Percentiles rank a stretch among this genome's conserved stretches.
phyloP scores from a whole-genome alignment of 1,140 invertebrate genomes.

The Orussus abietinus region DNA sequence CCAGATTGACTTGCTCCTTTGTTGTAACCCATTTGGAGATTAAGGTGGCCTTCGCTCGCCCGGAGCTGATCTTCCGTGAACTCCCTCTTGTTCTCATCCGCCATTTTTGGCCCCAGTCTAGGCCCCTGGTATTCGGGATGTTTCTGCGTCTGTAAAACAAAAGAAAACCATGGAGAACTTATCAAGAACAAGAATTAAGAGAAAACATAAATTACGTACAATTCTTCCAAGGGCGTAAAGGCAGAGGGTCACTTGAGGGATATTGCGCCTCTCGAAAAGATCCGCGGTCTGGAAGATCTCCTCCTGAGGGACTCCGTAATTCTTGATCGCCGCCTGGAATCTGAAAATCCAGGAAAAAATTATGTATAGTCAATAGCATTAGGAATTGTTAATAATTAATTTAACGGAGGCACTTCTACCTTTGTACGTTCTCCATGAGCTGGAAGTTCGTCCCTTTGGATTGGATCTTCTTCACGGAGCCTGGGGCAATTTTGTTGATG shows the following conservation, averaged over 20 bases:
- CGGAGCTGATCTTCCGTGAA: constrained; percentile 95
- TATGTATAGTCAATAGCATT: constrained; percentile 7
- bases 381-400: constrained; percentile 5
- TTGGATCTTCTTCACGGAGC: constrained; percentile 96
- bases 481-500: constrained; percentile 90
- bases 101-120: constrained; percentile 87
- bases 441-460: constrained; percentile 95
- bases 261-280: constrained; percentile 93
- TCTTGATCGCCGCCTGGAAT: constrained; percentile 90
- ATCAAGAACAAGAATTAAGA: too few relatives aligned
- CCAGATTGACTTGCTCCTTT: constrained; percentile 86
- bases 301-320: constrained; percentile 92
- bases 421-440: constrained; percentile 97
- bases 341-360: constrained; percentile 43
- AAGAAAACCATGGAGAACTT: constrained; percentile 13
- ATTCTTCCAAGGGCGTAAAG: constrained; percentile 84
- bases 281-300: constrained; percentile 99
- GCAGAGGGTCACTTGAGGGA: constrained; percentile 91
- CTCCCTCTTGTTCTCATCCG: constrained; percentile 86
- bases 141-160: constrained; percentile 74
- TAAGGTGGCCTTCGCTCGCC: constrained; percentile 84
- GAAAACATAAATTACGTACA: constrained; percentile 61
- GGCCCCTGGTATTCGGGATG: constrained; percentile 91
- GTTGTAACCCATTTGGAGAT: constrained; percentile 96
- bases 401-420: constrained; percentile 46